A percentile compares a stretch with the other conserved stretches of the same genome.
These are phyloP conservation scores for Mythimna vitellina DNA, from an alignment of 2,888 invertebrate species.

Conservation along the genomic window DNA sequence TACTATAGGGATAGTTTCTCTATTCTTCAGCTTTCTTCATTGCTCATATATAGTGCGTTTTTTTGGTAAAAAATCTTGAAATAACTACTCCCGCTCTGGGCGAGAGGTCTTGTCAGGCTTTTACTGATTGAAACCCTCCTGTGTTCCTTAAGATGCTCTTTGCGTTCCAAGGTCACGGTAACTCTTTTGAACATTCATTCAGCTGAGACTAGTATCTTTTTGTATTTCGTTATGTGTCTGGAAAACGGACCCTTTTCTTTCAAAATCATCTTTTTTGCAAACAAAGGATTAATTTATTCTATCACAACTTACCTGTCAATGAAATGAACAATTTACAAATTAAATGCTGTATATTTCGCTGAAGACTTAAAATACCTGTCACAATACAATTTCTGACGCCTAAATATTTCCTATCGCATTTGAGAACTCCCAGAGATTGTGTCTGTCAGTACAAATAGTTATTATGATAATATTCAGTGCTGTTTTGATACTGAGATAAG, in stretches of 20 bases:
- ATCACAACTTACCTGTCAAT: background rate
- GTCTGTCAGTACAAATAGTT: conserved; percentile 26
- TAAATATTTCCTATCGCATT: conserved; percentile 22
- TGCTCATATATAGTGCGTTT: no score
- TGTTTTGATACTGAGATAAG: conserved; percentile 16
- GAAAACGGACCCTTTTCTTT: background rate
- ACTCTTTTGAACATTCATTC: no score
- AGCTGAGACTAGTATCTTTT: no score
- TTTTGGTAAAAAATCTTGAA: no score
- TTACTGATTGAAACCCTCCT: no score
- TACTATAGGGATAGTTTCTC: no score
- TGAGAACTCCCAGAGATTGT: conserved; percentile 17
- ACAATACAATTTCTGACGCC: conserved; percentile 7
- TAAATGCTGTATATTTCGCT: conserved; percentile 8
- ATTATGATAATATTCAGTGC: conserved; percentile 42
- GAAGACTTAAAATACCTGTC: conserved; percentile 11
- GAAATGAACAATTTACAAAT: background rate
- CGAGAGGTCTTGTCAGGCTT: no score
- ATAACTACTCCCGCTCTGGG: no score
- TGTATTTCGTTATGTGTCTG: no score
- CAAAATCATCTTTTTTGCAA: background rate
- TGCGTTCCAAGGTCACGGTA: no score
- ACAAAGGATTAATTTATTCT: background rate
- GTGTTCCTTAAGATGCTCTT: no score
- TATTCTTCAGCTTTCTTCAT: no score